phyloP scores from a whole-genome alignment of 2,888 invertebrate species.

The Eustalomyia histrio region DNA sequence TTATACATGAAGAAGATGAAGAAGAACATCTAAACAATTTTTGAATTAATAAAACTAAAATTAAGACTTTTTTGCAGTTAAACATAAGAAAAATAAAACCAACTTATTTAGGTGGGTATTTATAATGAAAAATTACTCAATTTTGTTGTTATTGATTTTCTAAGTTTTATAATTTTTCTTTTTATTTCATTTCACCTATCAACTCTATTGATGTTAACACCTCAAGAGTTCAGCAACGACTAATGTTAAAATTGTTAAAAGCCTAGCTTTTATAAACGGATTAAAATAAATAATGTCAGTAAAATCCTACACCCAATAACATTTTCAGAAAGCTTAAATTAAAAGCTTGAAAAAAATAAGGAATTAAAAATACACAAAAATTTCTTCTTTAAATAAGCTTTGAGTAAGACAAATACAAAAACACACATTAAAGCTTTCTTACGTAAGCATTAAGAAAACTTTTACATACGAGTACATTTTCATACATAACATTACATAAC shows the following conservation, averaged over 20 bases:
- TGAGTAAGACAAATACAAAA: constrained; percentile 16
- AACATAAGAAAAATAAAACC: background rate
- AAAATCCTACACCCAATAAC: background rate
- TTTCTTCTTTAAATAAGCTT: constrained; percentile 4
- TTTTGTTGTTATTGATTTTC: too few species aligned
- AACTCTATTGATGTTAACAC: constrained; percentile 7
- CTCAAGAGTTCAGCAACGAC: constrained; percentile 43
- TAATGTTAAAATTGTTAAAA: constrained; percentile 19
- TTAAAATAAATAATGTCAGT: background rate
- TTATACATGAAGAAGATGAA: constrained; percentile 49
- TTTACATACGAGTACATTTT: constrained; percentile 48
- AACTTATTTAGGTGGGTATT: too few species aligned
- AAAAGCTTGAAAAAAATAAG: constrained; percentile 3
- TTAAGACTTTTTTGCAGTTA: constrained; percentile 55
- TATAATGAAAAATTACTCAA: too few species aligned
- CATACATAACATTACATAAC: constrained; percentile 31
- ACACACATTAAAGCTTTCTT: constrained; percentile 13
- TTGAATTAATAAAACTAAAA: constrained; percentile 44
- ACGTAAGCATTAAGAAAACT: constrained; percentile 44
- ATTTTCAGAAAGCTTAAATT: background rate
- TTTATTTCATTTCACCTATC: constrained; percentile 23
- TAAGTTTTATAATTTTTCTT: constrained; percentile 21
- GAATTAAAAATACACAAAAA: constrained; percentile 9
- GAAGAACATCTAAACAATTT: constrained; percentile 30
- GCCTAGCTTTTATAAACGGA: constrained; percentile 15